These are phyloP conservation scores for Pachyuromys duprasi DNA, from an alignment of 2,797 vertebrate genomes.

Conservation along the genomic window DNA sequence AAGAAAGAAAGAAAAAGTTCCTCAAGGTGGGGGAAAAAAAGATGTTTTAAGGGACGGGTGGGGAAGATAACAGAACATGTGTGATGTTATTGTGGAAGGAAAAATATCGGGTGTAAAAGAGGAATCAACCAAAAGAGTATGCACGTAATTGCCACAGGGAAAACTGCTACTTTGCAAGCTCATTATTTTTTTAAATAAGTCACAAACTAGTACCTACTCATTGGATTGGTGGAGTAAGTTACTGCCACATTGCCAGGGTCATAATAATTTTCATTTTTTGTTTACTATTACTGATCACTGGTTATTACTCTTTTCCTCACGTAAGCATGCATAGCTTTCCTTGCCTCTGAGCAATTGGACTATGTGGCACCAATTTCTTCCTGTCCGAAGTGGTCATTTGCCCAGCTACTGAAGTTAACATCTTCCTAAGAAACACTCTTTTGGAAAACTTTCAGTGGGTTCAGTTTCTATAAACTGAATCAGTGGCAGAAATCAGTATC, in stretches of 20 bases:
- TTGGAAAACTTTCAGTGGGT: background rate
- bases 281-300: background rate
- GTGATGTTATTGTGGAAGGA: background rate
- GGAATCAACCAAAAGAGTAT: background rate
- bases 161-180: background rate
- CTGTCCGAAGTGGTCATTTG: background rate
- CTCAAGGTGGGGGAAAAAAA: background rate
- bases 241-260: background rate
- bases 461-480: background rate
- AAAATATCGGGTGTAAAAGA: background rate
- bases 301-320: background rate
- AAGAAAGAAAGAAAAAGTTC: too few species aligned
- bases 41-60: background rate
- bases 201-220: background rate
- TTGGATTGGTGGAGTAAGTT: background rate
- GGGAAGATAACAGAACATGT: background rate
- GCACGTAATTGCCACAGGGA: background rate
- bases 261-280: slow-evolving; percentile 30
- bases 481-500: background rate
- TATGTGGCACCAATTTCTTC: background rate
- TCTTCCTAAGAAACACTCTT: background rate
- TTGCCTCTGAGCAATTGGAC: background rate
- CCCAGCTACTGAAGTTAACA: background rate
- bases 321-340: background rate
- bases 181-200: background rate